Conservation (phyloP, 2,113 vertebrate species). For the Paralichthys olivaceus region DNA sequence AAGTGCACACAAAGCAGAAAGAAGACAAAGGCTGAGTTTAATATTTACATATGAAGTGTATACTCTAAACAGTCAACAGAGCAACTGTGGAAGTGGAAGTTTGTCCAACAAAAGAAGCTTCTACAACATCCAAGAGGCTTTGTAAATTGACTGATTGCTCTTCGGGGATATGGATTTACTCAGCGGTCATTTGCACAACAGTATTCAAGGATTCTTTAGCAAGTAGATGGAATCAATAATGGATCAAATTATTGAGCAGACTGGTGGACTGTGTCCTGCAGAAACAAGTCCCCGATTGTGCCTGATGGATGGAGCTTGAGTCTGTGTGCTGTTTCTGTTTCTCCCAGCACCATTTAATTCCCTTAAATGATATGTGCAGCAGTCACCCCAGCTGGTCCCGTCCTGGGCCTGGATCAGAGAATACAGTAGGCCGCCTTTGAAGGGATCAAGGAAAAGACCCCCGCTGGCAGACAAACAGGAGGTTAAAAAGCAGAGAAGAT, state of each 20-base stretch:
- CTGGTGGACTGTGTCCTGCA: not conserved
- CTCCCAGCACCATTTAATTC: slow-evolving; percentile 65
- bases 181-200: not conserved
- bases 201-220: not conserved
- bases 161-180: slow-evolving; percentile 6
- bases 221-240: slow-evolving; percentile 30
- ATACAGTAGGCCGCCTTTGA: slow-evolving; percentile 69
- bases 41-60: not conserved
- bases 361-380: slow-evolving; percentile 62
- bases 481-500: slow-evolving; percentile 45
- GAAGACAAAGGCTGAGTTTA: not conserved
- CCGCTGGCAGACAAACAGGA: slow-evolving; percentile 72
- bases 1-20: not conserved
- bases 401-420: slow-evolving; percentile 67
- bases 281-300: slow-evolving; percentile 36
- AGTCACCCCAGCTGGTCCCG: slow-evolving; percentile 52
- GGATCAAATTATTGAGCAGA: slow-evolving; percentile 6
- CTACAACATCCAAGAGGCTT: not conserved
- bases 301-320: slow-evolving; percentile 1
- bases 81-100: not conserved
- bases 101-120: not conserved
- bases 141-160: not conserved
- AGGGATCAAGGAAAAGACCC: slow-evolving; percentile 69
- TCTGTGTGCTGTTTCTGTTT: slow-evolving; percentile 62
- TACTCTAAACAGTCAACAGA: not conserved